Conservation (phyloP, 2,797 vertebrate genomes). For the Onychomys torridus region DNA sequence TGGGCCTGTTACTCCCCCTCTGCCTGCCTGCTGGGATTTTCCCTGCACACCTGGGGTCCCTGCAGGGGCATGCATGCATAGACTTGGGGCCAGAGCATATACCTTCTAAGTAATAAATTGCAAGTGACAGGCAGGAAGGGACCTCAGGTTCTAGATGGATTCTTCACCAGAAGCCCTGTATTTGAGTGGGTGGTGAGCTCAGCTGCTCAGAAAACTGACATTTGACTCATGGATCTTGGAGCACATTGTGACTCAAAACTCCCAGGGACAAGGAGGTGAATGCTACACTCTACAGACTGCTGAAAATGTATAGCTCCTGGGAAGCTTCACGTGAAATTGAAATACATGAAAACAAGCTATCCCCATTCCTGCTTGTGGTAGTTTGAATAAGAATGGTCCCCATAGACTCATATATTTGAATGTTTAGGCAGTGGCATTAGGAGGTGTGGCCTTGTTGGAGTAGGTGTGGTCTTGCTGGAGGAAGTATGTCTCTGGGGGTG, state of each 20-base stretch:
- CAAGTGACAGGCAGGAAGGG: not conserved
- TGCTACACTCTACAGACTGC: not conserved
- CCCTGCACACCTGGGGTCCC: not conserved
- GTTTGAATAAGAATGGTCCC: not conserved
- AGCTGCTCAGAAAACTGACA: constrained; percentile 1
- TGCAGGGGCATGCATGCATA: not conserved
- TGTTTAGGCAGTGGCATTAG: not conserved
- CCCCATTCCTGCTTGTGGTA: not conserved
- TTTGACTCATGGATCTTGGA: not conserved
- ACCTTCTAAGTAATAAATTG: not conserved
- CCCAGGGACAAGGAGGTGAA: not conserved
- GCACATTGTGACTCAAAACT: not conserved
- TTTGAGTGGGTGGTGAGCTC: not conserved
- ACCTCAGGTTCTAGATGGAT: not conserved
- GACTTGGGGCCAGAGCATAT: not conserved
- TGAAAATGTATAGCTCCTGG: not conserved
- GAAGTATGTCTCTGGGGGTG: not conserved
- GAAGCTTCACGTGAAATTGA: not conserved
- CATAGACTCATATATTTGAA: not conserved
- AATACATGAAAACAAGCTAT: not conserved
- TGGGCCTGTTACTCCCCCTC: not conserved
- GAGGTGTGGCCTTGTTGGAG: not conserved
- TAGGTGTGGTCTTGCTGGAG: not conserved
- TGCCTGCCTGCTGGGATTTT: not conserved
- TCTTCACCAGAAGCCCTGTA: not conserved